A percentile compares a stretch with the other conserved stretches of the same genome.
phyloP scores from a whole-genome alignment of 2,888 invertebrate genomes.

The Odontocolon sp. region DNA sequence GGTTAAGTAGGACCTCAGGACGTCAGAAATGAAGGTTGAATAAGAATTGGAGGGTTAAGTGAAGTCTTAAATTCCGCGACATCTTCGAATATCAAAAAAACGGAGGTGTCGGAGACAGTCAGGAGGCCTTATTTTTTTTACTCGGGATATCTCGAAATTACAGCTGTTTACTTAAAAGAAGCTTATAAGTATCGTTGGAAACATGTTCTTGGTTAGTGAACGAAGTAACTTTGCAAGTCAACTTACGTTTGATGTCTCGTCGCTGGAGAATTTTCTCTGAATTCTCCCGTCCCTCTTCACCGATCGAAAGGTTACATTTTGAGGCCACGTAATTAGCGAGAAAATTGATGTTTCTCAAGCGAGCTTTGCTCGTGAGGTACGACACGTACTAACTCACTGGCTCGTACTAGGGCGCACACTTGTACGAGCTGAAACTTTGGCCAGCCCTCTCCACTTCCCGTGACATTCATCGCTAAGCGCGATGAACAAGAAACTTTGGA shows the following conservation, averaged over 20 bases:
- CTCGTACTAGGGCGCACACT: neutral
- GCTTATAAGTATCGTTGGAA: too few species aligned
- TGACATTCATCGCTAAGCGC: slow-evolving; percentile 21
- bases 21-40: too few species aligned
- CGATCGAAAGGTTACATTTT: slow-evolving; percentile 57
- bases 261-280: neutral
- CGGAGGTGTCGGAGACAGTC: too few species aligned
- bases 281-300: neutral
- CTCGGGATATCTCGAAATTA: too few species aligned
- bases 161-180: too few species aligned
- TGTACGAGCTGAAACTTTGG: slow-evolving; percentile 43
- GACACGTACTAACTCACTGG: slow-evolving; percentile 9
- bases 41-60: too few species aligned
- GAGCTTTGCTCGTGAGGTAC: slow-evolving; percentile 15
- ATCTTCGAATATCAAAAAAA: too few species aligned
- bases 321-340: slow-evolving; percentile 51
- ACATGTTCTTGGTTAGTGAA: too few species aligned
- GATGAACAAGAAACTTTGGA: slow-evolving; percentile 54
- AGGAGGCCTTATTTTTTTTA: too few species aligned
- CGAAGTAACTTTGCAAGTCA: too few species aligned
- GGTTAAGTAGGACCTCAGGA: too few species aligned
- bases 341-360: slow-evolving; percentile 59
- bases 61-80: too few species aligned
- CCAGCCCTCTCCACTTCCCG: neutral
- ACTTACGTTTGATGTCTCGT: slow-evolving; percentile 13